Evolutionary conservation across 2,888 invertebrate species (phyloP), one percentile per base, ranked within the genome.

Genomic region (Sarcophaga rosellei): DNA sequence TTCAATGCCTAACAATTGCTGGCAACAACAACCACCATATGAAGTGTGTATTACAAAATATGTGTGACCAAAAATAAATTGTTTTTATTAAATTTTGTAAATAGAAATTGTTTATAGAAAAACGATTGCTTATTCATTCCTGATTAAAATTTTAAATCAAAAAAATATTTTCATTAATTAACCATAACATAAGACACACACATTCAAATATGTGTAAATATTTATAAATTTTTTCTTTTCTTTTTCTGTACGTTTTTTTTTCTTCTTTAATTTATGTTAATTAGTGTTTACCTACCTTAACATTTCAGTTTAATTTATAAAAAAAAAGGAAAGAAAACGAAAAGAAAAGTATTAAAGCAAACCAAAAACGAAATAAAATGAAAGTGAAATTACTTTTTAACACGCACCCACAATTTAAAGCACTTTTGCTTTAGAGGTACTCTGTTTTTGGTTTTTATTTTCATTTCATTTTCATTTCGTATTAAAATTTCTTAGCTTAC

Each of bases 371-470:
- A 53, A 53, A 65, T 61, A 63, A 81, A 87, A 87, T 77, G 87
- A 87, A 85, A 85, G 85, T 85, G 87, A 82, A 85, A 85, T 85
- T 80, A 62, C 15, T 76, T 85, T 85, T 57, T 12, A 80, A 81
- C 85, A 87, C 82, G 87, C 85, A 87, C 87, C 85, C 82, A 80
- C 81, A 45, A 73, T 75, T 68, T 75, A n/a, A n/a, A 57, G 53
- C 53, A 53, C 15, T 53, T 53, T 53, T 61, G 35, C 76, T 74
- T 82, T 72, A 25, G 20, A 47, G 25, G 6, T 65, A 72, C 72
- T 86, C 45, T 57, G 72, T 79, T 73, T 66, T 72, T 11, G 59
- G 47, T 53, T 70, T 53, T 35, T 57, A 44, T 25, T 47, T 25
- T 79, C n/a, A 65, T 21, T 73, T 76, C 20, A 47, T 47, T 44